Conservation (phyloP, 2,888 invertebrate genomes). For the Morpho helenor region DNA sequence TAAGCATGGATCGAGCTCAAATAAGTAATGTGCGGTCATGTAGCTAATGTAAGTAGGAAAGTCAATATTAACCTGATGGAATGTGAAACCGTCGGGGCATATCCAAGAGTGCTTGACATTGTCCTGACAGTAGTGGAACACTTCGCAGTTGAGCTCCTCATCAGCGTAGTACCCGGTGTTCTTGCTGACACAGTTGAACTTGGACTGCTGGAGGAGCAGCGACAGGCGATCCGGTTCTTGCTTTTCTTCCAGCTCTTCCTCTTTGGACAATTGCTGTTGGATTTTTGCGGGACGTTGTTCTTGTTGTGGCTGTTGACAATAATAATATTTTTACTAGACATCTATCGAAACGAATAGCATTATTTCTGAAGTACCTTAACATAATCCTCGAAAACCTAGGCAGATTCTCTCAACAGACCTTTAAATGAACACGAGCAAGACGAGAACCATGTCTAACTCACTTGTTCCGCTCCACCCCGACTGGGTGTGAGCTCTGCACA, state of each 20-base stretch:
- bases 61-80: constrained; percentile 83
- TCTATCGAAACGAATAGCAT: too few relatives aligned
- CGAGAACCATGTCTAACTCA: too few relatives aligned
- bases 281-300: constrained; percentile 51
- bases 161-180: constrained; percentile 96
- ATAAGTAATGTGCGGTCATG: too few relatives aligned
- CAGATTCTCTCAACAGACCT: too few relatives aligned
- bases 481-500: too few relatives aligned
- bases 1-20: too few relatives aligned
- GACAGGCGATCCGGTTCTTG: constrained; percentile 92
- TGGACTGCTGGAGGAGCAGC: constrained; percentile 88
- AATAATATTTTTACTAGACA: neutral
- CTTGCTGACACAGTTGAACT: constrained; percentile 88
- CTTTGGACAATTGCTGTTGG: constrained; percentile 38
- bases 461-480: too few relatives aligned
- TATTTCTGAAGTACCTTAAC: too few relatives aligned
- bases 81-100: constrained; percentile 93
- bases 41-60: too few relatives aligned
- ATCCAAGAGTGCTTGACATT: constrained; percentile 95
- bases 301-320: constrained; percentile 36
- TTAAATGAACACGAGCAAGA: too few relatives aligned
- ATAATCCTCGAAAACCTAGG: too few relatives aligned
- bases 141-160: constrained; percentile 92
- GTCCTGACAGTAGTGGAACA: constrained; percentile 96
- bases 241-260: constrained; percentile 84